Base-by-base conservation (phyloP, 2,888 invertebrate genomes). In the Incurvaria masculella region DNA sequence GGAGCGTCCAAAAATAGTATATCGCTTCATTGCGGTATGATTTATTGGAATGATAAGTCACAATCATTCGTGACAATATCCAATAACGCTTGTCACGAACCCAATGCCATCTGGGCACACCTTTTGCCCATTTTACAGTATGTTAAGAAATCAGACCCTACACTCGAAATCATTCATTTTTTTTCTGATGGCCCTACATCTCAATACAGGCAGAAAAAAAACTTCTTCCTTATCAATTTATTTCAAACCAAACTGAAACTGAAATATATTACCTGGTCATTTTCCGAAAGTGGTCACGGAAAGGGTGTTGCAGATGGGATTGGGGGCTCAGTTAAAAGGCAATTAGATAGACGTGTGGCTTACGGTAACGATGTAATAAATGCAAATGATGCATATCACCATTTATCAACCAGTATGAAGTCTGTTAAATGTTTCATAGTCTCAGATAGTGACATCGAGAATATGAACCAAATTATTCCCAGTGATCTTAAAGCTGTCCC, bases 161-260 rank as follows among this genome's bases (percentile, higher is more conserved):
- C 16, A 40, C 4, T 40, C 5, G 18, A 40, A 17, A 47, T 17
- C 20, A 27, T 51, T 10, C 55, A 53, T 39, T 50, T 51, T 16
- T 55, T 46, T 52, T 52, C 55, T 18, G 56, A 57, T 44, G 56
- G 55, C n/a, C 56, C 55, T 14, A 52, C 51, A 2, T 49, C 49
- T 2, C 55, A 56, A 49, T 57, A 57, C 17, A 45, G 51, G 2
- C 56, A 55, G 47, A 56, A 56, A 43, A 53, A 54, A 27, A 57
- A 54, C 41, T 57, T 57, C 45, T 55, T 40, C 18, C 40, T 40
- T 18, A 17, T 40, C 16, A 40, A 47, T 44, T 42, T 52, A 14
- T 50, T 58, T n/a, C 27, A 44, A 4, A 48, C 51, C 46, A 27
- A 49, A 16, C 26, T 47, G 4, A 40, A 45, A 39, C 19, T 53